Conservation (phyloP, 2,797 vertebrate species). For the Podarcis lilfordi region DNA sequence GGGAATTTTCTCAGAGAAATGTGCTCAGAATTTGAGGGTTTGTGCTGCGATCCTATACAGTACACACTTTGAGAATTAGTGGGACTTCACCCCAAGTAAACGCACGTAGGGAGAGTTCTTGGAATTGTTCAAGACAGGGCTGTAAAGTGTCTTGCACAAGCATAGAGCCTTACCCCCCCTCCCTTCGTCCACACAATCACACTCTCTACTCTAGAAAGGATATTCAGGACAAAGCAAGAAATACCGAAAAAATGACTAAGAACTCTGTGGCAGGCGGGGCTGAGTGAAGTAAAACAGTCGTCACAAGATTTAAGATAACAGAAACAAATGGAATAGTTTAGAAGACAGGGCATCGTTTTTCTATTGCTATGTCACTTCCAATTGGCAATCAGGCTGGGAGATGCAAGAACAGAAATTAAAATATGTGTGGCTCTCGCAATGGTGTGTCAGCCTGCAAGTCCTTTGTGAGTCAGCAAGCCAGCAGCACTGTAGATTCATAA, state of each 20-base stretch:
- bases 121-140: not conserved
- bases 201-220: not conserved
- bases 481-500: not conserved
- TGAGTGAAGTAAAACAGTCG: not conserved
- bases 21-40: not conserved
- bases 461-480: constrained; percentile 1
- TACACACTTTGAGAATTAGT: not conserved
- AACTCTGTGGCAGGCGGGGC: not conserved
- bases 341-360: constrained; percentile 27
- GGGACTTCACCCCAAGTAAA: not conserved
- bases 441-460: not conserved
- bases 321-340: not conserved
- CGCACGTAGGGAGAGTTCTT: not conserved
- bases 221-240: not conserved
- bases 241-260: not conserved
- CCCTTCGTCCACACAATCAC: not conserved
- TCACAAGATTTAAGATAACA: not conserved
- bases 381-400: not conserved
- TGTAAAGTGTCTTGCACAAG: not conserved
- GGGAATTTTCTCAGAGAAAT: not conserved
- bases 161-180: not conserved
- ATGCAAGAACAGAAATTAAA: not conserved
- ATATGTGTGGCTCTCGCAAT: not conserved
- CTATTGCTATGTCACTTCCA: constrained; percentile 51
- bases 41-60: not conserved